A percentile compares a stretch with the other conserved stretches of the same genome.
These are phyloP conservation scores for Brachypodius melanocephalos DNA, from an alignment of 2,113 vertebrate species.

Conservation along the genomic window DNA sequence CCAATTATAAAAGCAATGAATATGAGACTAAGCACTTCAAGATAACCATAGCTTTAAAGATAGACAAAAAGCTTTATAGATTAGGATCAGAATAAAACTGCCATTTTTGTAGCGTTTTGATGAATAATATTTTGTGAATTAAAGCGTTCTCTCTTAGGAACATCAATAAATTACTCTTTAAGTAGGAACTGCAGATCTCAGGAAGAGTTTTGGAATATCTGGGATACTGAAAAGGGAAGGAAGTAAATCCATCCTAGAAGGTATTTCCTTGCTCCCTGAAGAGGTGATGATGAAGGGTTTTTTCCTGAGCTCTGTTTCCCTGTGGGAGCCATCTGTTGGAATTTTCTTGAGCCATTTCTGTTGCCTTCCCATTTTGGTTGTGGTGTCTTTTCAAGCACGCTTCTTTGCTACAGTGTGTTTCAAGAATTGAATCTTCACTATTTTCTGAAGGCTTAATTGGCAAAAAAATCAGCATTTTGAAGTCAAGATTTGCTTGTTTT, in stretches of 20 bases:
- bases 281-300: background rate
- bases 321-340: background rate
- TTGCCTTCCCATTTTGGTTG: background rate
- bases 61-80: conserved; percentile 69
- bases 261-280: background rate
- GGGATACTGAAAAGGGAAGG: background rate
- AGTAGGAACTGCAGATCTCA: background rate
- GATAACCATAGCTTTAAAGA: conserved; percentile 70
- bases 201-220: background rate
- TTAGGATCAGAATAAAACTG: conserved; percentile 65
- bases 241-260: background rate
- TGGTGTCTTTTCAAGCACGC: background rate
- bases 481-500: background rate
- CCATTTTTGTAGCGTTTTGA: conserved; percentile 55
- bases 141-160: conserved; percentile 33
- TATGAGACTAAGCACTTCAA: conserved; percentile 70
- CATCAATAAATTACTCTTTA: conserved; percentile 26
- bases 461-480: background rate
- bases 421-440: background rate
- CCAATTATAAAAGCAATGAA: conserved; percentile 72
- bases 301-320: background rate
- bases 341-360: background rate
- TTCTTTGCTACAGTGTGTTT: background rate
- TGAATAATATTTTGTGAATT: conserved; percentile 54
- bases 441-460: background rate